A percentile compares a stretch with the other conserved stretches of the same genome.
Evolutionary conservation across 2,797 vertebrate species (phyloP).

Genomic region (Glyptemys insculpta): DNA sequence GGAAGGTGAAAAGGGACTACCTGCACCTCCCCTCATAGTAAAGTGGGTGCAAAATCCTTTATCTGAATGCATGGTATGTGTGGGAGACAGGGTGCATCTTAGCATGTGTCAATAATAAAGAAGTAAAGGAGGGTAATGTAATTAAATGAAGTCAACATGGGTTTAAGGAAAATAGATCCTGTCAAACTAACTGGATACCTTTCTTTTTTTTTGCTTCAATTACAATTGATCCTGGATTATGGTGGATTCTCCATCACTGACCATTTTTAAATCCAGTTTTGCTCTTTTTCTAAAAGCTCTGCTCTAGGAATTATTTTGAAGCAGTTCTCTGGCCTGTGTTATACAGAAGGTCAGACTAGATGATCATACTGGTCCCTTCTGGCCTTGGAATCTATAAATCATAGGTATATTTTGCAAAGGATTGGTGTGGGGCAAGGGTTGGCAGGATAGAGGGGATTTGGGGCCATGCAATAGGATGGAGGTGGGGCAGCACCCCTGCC

Average conservation of each 20-base stretch:
- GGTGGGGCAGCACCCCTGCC: neutral
- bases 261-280: no score
- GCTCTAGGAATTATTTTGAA: no score
- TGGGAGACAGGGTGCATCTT: neutral
- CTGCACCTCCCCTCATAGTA: rapidly evolving
- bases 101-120: neutral
- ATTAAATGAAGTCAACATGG: neutral
- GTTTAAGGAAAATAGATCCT: neutral
- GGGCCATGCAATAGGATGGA: rapidly evolving
- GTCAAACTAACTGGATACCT: neutral
- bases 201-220: neutral
- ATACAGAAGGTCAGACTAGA: no score
- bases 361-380: neutral
- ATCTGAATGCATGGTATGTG: rapidly evolving
- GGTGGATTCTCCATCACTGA: no score
- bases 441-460: neutral
- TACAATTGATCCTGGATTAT: no score
- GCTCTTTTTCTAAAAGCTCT: no score
- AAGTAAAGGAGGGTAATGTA: neutral
- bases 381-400: neutral
- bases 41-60: neutral
- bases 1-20: neutral
- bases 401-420: neutral
- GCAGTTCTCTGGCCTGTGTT: no score
- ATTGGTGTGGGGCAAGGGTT: rapidly evolving